Evolutionary conservation across 1,140 invertebrate genomes (phyloP).

Genomic region (Drosophila nannoptera): DNA sequence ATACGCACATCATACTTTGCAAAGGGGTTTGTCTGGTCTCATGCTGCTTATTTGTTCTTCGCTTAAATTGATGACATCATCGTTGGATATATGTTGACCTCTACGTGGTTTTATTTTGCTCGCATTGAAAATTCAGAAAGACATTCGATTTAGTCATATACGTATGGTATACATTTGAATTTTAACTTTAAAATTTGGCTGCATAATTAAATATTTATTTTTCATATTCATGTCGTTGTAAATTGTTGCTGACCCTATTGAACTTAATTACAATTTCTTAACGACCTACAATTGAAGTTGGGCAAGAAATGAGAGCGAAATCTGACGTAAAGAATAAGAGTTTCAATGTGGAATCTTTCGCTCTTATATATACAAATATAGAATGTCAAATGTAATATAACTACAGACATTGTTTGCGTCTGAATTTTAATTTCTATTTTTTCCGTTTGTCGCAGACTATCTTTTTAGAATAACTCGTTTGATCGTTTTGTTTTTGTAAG

Average conservation of each 20-base stretch:
- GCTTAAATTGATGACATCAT: conserved; percentile 34
- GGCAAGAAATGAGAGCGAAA: too few species aligned
- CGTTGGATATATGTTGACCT: conserved; percentile 17
- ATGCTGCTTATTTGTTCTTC: not conserved
- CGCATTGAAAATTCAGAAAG: not conserved
- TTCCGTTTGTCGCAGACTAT: too few species aligned
- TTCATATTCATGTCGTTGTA: conserved; percentile 1
- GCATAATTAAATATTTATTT: not conserved
- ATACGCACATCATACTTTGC: too few species aligned
- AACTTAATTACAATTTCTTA: conserved; percentile 24
- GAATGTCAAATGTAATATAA: too few species aligned
- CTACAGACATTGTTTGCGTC: too few species aligned
- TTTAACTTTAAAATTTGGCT: not conserved
- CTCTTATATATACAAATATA: too few species aligned
- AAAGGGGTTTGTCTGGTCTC: too few species aligned
- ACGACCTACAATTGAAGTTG: conserved; percentile 43
- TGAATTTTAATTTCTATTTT: too few species aligned
- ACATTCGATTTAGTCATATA: not conserved
- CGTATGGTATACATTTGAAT: not conserved
- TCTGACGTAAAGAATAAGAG: conserved; percentile 24
- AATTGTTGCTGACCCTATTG: conserved; percentile 28
- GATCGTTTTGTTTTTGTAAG: too few species aligned
- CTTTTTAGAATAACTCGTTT: too few species aligned
- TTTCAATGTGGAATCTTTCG: too few species aligned
- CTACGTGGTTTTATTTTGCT: conserved; percentile 6